Conservation (phyloP, 2,888 invertebrate species). For the Dioctria rufipes region DNA sequence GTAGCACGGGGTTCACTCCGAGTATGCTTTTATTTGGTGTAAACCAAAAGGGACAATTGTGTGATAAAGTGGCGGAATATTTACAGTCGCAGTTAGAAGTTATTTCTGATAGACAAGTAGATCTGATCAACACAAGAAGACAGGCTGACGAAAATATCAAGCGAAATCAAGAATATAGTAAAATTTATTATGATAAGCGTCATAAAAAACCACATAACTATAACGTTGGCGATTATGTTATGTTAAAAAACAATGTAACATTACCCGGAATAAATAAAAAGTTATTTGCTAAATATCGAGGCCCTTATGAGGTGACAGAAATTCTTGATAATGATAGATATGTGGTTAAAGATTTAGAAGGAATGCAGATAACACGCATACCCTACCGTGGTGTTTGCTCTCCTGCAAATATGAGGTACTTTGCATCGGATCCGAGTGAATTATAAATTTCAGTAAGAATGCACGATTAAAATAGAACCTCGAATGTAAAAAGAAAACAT, state of each 20-base stretch:
- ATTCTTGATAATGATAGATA: neutral
- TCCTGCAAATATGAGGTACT: too few relatives aligned
- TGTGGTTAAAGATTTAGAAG: too few relatives aligned
- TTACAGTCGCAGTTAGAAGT: conserved; percentile 27
- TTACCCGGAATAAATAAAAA: too few relatives aligned
- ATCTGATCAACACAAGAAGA: neutral
- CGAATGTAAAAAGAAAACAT: too few relatives aligned
- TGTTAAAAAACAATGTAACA: too few relatives aligned
- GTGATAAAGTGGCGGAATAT: conserved; percentile 24
- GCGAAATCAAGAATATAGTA: neutral
- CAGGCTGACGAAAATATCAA: too few relatives aligned
- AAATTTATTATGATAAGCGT: conserved; percentile 12
- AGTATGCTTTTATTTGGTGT: conserved; percentile 62
- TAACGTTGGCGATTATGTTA: neutral
- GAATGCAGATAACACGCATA: too few relatives aligned
- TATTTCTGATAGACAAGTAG: neutral
- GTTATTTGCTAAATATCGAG: too few relatives aligned
- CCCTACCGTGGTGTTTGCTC: too few relatives aligned
- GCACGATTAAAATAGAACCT: too few relatives aligned
- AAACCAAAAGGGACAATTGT: conserved; percentile 59
- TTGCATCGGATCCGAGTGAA: too few relatives aligned
- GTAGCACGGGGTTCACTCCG: conserved; percentile 62
- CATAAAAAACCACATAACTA: conserved; percentile 7
- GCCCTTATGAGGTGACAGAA: conserved; percentile 59
- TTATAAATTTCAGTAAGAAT: too few relatives aligned